These are phyloP conservation scores for Drosophila borborema DNA, from an alignment of 2,888 invertebrate species.

Conservation along the genomic window DNA sequence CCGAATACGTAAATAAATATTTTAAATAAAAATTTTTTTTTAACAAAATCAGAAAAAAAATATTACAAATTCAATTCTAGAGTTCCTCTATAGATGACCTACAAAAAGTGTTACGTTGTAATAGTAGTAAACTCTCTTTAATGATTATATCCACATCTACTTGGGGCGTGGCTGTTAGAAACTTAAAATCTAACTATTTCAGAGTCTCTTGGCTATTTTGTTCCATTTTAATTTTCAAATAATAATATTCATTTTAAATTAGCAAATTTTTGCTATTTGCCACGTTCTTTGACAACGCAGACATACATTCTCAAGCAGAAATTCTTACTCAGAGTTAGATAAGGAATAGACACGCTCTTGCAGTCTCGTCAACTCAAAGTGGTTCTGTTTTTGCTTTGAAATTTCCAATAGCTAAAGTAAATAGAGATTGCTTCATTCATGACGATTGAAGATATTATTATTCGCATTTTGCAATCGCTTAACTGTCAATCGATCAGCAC, in stretches of 20 bases:
- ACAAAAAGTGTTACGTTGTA: too few species aligned
- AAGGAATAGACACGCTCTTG: background rate
- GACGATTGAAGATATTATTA: background rate
- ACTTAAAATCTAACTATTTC: too few species aligned
- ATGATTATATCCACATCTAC: too few species aligned
- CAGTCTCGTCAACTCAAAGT: background rate
- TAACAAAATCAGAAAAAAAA: too few species aligned
- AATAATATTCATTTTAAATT: too few species aligned
- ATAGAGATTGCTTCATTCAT: conserved; percentile 15
- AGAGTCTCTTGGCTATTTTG: too few species aligned
- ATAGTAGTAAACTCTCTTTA: too few species aligned
- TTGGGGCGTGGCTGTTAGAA: too few species aligned
- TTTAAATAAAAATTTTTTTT: background rate
- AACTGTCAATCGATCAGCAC: conserved; percentile 6
- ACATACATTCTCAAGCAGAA: background rate
- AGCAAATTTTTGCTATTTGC: background rate
- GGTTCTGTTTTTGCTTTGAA: too few species aligned
- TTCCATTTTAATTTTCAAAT: too few species aligned
- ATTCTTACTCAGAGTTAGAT: background rate
- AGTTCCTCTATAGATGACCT: too few species aligned
- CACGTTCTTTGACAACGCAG: background rate
- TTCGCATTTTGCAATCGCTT: conserved; percentile 4
- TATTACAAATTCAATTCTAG: too few species aligned
- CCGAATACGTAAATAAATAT: background rate
- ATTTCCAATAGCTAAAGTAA: background rate